These are phyloP conservation scores for Bombus confusus DNA, from an alignment of 1,140 invertebrate genomes.

Conservation along the genomic window DNA sequence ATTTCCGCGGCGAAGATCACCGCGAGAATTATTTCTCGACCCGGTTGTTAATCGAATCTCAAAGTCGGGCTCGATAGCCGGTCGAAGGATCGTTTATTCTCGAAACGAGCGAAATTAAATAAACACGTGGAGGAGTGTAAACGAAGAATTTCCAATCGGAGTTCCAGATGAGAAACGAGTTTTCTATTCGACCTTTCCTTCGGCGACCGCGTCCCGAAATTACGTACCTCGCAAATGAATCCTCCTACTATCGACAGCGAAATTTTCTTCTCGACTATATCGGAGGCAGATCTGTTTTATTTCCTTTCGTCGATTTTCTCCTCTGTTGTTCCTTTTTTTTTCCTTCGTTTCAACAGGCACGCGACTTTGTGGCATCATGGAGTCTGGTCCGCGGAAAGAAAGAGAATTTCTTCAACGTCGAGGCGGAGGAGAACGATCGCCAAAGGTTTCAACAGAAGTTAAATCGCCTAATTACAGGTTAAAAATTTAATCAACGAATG, in stretches of 20 bases:
- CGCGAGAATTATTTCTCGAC: conserved; percentile 12
- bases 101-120: conserved; percentile 41
- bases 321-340: background rate
- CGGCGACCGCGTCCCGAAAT: conserved; percentile 1
- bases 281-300: background rate
- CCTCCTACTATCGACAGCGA: background rate
- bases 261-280: background rate
- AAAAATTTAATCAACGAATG: conserved; percentile 21
- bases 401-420: background rate
- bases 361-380: background rate
- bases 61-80: background rate
- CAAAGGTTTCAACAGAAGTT: background rate
- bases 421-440: background rate
- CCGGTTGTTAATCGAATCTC: conserved; percentile 29
- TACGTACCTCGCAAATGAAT: conserved; percentile 14
- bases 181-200: conserved; percentile 12
- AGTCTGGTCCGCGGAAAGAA: too few species aligned
- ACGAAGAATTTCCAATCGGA: conserved; percentile 37
- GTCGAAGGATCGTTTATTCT: conserved; percentile 21
- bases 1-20: background rate
- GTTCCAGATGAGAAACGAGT: conserved; percentile 25
- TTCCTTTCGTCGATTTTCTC: background rate
- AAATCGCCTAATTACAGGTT: conserved; percentile 13
- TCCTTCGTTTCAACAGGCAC: too few species aligned
- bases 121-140: conserved; percentile 18